Evolutionary conservation across 2,113 vertebrate species (phyloP).

Genomic region (Suricata suricatta): DNA sequence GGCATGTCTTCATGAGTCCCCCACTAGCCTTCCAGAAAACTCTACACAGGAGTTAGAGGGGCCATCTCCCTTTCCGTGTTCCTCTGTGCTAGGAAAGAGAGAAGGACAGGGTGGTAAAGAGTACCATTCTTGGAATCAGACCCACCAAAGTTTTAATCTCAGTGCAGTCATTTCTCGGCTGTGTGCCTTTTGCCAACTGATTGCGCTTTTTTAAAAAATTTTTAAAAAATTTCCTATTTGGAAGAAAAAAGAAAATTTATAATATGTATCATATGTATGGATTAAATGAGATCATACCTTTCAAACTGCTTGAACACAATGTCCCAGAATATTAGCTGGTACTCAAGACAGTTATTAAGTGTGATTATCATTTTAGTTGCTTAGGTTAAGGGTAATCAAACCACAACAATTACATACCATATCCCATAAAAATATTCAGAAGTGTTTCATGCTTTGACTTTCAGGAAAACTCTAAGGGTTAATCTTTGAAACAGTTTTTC

Average conservation of each 20-base stretch:
- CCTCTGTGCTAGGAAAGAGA: background rate
- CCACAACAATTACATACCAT: background rate
- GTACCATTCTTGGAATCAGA: background rate
- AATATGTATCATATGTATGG: background rate
- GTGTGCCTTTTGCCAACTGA: background rate
- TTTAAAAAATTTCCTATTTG: background rate
- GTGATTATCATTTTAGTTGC: background rate
- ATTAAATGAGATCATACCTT: background rate
- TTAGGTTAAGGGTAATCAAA: background rate
- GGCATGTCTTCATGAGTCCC: background rate
- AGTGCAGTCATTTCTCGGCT: background rate
- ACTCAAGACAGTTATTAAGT: background rate
- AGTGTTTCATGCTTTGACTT: background rate
- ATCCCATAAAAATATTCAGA: background rate
- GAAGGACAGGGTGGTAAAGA: rapidly evolving
- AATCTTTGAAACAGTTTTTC: constrained; percentile 40
- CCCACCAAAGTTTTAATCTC: background rate
- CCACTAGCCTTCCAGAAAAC: background rate
- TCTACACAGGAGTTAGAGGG: rapidly evolving
- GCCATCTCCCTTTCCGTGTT: no score
- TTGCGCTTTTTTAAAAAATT: no score
- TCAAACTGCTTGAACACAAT: background rate
- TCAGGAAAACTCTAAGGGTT: constrained; percentile 15
- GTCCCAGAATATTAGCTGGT: background rate
- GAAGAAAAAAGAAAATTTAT: background rate